phyloP scores from a whole-genome alignment of 2,888 invertebrate species.

The Boloria selene region DNA sequence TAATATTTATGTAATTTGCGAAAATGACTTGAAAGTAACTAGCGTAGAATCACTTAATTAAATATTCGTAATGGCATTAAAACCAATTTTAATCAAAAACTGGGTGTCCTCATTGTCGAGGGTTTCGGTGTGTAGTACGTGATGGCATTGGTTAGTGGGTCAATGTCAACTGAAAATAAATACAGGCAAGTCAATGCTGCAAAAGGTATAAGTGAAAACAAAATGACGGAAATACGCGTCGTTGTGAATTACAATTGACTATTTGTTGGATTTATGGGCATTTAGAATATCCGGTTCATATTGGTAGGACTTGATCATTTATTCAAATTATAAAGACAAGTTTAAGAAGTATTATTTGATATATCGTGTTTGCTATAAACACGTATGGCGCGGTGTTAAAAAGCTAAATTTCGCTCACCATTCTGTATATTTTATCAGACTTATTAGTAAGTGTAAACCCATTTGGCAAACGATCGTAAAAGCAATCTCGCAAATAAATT shows the following conservation, averaged over 20 bases:
- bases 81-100: conserved; percentile 33
- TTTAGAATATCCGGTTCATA: conserved; percentile 9
- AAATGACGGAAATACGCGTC: conserved; percentile 49
- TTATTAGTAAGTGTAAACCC: conserved; percentile 32
- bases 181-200: conserved; percentile 58
- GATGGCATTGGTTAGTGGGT: conserved; percentile 67
- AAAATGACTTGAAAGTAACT: conserved; percentile 4
- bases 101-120: conserved; percentile 56
- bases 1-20: conserved; percentile 3
- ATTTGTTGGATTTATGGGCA: conserved; percentile 12
- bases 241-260: conserved; percentile 49
- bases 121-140: conserved; percentile 48
- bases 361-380: too few relatives aligned
- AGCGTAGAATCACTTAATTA: neutral
- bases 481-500: conserved; percentile 34
- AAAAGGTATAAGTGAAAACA: conserved; percentile 45
- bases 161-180: conserved; percentile 65
- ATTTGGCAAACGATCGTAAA: conserved; percentile 36
- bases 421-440: conserved; percentile 11
- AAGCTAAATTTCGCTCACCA: neutral
- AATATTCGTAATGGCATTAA: neutral
- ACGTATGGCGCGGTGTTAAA: neutral
- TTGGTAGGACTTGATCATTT: neutral
- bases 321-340: too few relatives aligned
- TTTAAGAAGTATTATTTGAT: neutral